phyloP scores from a whole-genome alignment of 2,113 vertebrate genomes.

The Brachyhypopomus gauderio region DNA sequence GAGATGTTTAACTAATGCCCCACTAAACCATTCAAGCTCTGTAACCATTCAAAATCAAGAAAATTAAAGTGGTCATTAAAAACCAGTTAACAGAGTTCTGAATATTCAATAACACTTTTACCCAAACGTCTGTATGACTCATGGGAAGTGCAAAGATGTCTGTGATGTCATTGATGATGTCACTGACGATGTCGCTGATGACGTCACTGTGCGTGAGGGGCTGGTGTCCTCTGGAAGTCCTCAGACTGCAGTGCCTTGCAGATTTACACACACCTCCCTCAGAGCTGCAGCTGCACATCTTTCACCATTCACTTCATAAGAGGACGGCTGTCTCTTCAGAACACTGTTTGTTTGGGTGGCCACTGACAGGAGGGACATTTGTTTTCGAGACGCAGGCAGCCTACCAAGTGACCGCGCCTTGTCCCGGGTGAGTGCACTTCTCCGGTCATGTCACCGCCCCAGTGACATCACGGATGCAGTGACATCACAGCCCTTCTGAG shows the following conservation, averaged over 20 bases:
- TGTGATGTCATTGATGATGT: background rate
- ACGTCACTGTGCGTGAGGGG: background rate
- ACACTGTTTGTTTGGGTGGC: too few species aligned
- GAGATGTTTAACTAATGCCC: constrained; percentile 11
- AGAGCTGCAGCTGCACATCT: too few species aligned
- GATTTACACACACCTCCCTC: too few species aligned
- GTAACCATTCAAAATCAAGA: constrained; percentile 6
- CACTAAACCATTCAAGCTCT: background rate
- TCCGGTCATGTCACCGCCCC: background rate
- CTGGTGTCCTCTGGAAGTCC: background rate
- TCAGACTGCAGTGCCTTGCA: too few species aligned
- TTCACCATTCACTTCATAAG: too few species aligned
- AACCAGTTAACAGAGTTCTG: background rate
- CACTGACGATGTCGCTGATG: background rate
- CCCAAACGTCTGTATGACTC: background rate
- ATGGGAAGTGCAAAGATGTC: background rate
- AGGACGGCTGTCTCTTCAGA: too few species aligned
- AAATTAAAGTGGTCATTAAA: background rate
- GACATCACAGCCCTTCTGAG: too few species aligned
- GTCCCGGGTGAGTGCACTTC: background rate
- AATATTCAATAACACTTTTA: background rate
- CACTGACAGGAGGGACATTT: too few species aligned
- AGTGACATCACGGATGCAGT: background rate
- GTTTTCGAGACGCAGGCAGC: background rate
- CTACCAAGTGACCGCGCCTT: background rate